phyloP scores from a whole-genome alignment of 2,113 vertebrate species.

The Crotalus tigris region DNA sequence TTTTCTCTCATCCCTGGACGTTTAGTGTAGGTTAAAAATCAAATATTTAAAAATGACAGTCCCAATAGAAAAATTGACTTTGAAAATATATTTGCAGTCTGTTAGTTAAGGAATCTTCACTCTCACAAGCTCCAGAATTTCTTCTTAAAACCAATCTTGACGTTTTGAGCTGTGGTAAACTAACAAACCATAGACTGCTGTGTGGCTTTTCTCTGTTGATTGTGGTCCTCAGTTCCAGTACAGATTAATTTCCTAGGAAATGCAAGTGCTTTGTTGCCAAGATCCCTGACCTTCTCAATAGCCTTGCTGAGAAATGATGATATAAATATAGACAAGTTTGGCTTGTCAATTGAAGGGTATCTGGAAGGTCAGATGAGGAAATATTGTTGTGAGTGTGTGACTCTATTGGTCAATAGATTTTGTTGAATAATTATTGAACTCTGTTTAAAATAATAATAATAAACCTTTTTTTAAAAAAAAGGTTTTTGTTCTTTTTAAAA shows the following conservation, averaged over 20 bases:
- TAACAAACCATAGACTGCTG: conserved; percentile 15
- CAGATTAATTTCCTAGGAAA: conserved; percentile 45
- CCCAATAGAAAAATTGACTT: background rate
- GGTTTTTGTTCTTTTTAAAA: background rate
- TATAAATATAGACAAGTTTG: conserved; percentile 1
- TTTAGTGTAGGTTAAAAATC: background rate
- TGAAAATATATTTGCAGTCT: background rate
- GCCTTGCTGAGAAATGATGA: background rate
- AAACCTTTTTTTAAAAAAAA: no score
- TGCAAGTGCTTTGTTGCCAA: conserved; percentile 2
- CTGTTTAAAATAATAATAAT: no score
- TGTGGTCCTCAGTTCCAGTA: conserved; percentile 4
- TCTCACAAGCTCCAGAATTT: background rate
- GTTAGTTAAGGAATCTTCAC: background rate
- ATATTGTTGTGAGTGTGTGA: background rate
- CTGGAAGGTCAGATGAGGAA: background rate
- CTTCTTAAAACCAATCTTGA: background rate
- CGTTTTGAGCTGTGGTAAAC: conserved; percentile 30
- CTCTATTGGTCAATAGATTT: no score
- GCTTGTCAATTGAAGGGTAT: background rate
- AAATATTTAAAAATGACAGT: background rate
- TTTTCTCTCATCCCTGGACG: background rate
- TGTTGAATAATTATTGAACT: background rate
- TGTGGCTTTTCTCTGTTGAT: conserved; percentile 3
- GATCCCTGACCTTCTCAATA: conserved; percentile 28